These are phyloP conservation scores for Microcebus jonahi DNA, from an alignment of 2,113 vertebrate species.

Conservation along the genomic window DNA sequence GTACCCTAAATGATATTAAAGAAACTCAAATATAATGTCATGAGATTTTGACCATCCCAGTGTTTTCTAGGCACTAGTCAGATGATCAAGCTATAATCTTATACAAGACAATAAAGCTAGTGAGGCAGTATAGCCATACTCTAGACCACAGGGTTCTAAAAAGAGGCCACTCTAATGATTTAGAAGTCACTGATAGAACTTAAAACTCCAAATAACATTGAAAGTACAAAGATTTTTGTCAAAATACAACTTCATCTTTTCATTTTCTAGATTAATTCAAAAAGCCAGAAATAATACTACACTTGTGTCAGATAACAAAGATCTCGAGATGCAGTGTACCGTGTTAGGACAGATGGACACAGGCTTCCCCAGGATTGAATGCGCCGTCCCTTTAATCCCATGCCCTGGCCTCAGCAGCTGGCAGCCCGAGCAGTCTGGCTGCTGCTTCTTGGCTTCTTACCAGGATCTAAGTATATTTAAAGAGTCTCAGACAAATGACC, in stretches of 20 bases:
- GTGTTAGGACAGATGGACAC: conserved; percentile 71
- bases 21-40: neutral
- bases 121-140: conserved; percentile 47
- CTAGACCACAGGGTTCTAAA: conserved; percentile 59
- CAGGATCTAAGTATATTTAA: conserved; percentile 49
- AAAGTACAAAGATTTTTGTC: conserved; percentile 77
- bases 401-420: conserved; percentile 74
- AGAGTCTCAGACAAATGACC: conserved; percentile 68
- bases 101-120: conserved; percentile 49
- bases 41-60: conserved; percentile 3
- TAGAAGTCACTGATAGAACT: conserved; percentile 60
- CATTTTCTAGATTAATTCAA: conserved; percentile 67
- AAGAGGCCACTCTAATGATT: conserved; percentile 61
- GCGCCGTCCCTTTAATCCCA: conserved; percentile 46
- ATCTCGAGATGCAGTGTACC: conserved; percentile 81
- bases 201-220: conserved; percentile 80
- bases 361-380: conserved; percentile 44
- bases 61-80: conserved; percentile 68
- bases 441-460: conserved; percentile 57
- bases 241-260: conserved; percentile 79
- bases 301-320: conserved; percentile 68
- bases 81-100: neutral
- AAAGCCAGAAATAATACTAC: conserved; percentile 78
- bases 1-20: neutral
- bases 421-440: conserved; percentile 63